Percentiles rank a stretch among this genome's conserved stretches.
phyloP scores from a whole-genome alignment of 1,140 invertebrate species.

The Zeugodacus cucurbitae region DNA sequence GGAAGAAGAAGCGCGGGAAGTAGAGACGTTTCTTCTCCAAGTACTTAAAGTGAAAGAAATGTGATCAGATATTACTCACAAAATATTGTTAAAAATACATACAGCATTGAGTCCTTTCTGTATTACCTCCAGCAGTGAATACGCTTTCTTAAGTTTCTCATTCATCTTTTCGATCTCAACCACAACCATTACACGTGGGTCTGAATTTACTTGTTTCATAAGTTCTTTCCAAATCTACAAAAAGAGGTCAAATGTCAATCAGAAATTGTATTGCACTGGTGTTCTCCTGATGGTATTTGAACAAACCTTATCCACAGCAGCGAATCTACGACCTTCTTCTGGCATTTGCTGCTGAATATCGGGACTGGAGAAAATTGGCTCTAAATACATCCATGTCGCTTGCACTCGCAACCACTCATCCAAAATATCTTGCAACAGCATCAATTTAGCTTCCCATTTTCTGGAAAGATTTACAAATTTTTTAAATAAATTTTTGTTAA shows the following conservation, averaged over 20 bases:
- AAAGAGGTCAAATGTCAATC: background rate
- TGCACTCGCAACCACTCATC: slow-evolving; percentile 98
- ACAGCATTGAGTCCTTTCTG: slow-evolving; percentile 88
- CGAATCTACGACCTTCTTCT: slow-evolving; percentile 86
- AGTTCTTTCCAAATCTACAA: slow-evolving; percentile 84
- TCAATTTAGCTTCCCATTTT: slow-evolving; percentile 82
- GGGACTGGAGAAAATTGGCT: slow-evolving; percentile 97
- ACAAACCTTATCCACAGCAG: slow-evolving; percentile 85
- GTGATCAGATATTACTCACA: background rate
- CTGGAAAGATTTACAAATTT: slow-evolving; percentile 50
- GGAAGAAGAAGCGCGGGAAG: slow-evolving; percentile 96
- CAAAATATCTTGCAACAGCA: slow-evolving; percentile 88
- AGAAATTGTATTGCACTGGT: background rate
- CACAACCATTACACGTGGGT: slow-evolving; percentile 86
- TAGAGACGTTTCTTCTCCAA: slow-evolving; percentile 95
- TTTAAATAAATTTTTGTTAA: background rate
- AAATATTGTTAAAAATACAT: background rate
- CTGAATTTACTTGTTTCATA: slow-evolving; percentile 84
- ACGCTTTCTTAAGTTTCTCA: slow-evolving; percentile 90
- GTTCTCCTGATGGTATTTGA: background rate
- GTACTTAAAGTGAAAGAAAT: slow-evolving; percentile 70
- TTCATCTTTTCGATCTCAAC: slow-evolving; percentile 94
- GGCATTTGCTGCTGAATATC: slow-evolving; percentile 98
- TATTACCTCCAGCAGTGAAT: slow-evolving; percentile 86
- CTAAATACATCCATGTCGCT: slow-evolving; percentile 96